Percentiles rank a stretch among this genome's conserved stretches.
phyloP scores from a whole-genome alignment of 2,888 invertebrate species.

The Sylvicola fuscatus region DNA sequence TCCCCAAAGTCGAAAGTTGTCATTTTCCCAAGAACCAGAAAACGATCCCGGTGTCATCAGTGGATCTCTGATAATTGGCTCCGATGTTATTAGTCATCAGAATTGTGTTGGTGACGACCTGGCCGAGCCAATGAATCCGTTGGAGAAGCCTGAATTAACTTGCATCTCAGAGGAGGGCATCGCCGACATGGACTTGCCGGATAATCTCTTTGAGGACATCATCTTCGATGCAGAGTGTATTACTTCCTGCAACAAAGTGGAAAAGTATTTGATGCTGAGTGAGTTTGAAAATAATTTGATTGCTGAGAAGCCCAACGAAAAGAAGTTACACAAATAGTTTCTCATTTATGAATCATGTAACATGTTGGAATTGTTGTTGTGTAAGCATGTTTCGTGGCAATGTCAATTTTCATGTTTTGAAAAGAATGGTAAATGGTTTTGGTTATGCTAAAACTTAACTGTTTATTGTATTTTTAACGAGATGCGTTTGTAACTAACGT shows the following conservation, averaged over 20 bases:
- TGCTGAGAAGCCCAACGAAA: conserved; percentile 40
- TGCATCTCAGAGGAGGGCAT: conserved; percentile 74
- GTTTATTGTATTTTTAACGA: too few species aligned
- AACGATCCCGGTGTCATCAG: conserved; percentile 30
- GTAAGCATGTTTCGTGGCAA: too few species aligned
- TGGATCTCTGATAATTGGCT: conserved; percentile 26
- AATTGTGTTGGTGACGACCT: conserved; percentile 26
- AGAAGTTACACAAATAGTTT: too few species aligned
- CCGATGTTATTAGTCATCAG: conserved; percentile 28
- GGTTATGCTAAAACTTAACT: too few species aligned
- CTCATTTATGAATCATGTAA: too few species aligned
- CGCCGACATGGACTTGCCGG: conserved; percentile 62
- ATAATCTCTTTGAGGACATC: conserved; percentile 55
- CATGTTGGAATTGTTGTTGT: too few species aligned
- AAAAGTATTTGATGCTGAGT: conserved; percentile 68
- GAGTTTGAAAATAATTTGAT: conserved; percentile 72
- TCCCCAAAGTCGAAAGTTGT: conserved; percentile 32
- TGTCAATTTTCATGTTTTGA: too few species aligned
- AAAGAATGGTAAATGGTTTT: too few species aligned
- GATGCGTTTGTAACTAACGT: too few species aligned
- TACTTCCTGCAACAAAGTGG: conserved; percentile 66
- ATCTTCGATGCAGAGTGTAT: conserved; percentile 68
- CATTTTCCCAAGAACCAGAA: conserved; percentile 37
- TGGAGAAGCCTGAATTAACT: conserved; percentile 51
- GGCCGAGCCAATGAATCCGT: conserved; percentile 18